phyloP scores from a whole-genome alignment of 2,888 invertebrate species.

The Scrobipalpa atriplicella region DNA sequence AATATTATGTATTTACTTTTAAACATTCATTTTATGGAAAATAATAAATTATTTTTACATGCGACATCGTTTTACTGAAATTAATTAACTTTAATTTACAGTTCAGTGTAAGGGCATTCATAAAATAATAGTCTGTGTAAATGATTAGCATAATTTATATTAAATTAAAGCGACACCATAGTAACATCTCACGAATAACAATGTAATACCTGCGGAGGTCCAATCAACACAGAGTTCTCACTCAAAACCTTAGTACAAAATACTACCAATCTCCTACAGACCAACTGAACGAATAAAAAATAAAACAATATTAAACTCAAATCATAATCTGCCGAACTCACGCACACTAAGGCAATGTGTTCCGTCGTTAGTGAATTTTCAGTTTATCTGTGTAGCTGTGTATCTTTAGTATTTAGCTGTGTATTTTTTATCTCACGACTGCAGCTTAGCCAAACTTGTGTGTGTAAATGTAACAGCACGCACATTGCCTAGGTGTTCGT shows the following conservation, averaged over 20 bases:
- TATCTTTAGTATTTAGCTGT: too few relatives aligned
- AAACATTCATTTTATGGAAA: slow-evolving; percentile 32
- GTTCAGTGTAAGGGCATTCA: too few relatives aligned
- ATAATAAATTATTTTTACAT: slow-evolving; percentile 43
- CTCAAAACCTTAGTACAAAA: slow-evolving; percentile 1
- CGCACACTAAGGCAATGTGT: too few relatives aligned
- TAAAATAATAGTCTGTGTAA: slow-evolving; percentile 5
- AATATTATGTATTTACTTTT: slow-evolving; percentile 54
- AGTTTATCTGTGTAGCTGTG: too few relatives aligned
- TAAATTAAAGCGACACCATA: slow-evolving; percentile 7
- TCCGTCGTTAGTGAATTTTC: too few relatives aligned
- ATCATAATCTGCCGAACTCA: too few relatives aligned
- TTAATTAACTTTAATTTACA: too few relatives aligned
- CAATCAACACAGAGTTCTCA: neutral
- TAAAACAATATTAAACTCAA: neutral
- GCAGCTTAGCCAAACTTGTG: too few relatives aligned
- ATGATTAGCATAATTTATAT: slow-evolving; percentile 19
- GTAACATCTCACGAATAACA: neutral
- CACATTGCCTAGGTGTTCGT: too few relatives aligned
- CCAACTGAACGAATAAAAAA: neutral
- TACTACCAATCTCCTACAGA: neutral
- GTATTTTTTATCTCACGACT: too few relatives aligned
- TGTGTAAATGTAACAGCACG: too few relatives aligned
- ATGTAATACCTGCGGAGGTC: neutral
- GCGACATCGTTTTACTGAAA: neutral